Evolutionary conservation across 2,113 vertebrate species (phyloP), one percentile per base, ranked within the genome.

Genomic region (Camelus dromedarius): DNA sequence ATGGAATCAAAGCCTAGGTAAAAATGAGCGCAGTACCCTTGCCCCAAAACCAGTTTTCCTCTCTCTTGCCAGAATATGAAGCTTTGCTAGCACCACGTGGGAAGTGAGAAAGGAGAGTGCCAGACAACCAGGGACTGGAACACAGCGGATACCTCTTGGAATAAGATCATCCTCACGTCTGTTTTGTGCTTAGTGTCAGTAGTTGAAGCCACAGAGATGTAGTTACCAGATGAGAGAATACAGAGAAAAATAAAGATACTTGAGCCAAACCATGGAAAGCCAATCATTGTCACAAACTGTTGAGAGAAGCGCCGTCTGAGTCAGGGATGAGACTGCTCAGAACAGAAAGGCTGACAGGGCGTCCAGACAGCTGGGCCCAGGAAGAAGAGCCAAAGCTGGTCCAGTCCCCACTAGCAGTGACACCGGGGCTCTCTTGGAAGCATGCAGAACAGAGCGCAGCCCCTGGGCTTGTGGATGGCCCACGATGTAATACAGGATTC

Each of bases 31-130:
- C 70, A 52, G 80, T 85, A 86, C 42, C 4, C 20, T 94, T 92
- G 85, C 95, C 88, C 60, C 79, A 15, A 96, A 91, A 90, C 82
- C 70, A 91, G 58, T 89, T 96, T 96, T 96, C 94, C 66, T 91
- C 72, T 95, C 82, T 96, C 35, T 96, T 94, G 35, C 92, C 91
- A 97, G 84, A 96, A 94, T 88, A 20, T 94, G 92, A 88, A 96
- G 81, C 70, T 67, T 96, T 97, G 84, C 50, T 95, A 97, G 84
- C 80, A 16, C 91, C 50, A 89, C 1, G 0, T 62, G 50, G 8
- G 28, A 90, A 89, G 80, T 70, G 81, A 97, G 81, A 94, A 91
- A 92, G 93, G 70, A 89, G 92, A 79, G 81, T 80, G 76, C 85
- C 81, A 85, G 81, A 96, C 52, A 91, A 30, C 56, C 73, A 97